Percentiles rank a stretch among this genome's conserved stretches.
phyloP scores from a whole-genome alignment of 2,113 vertebrate genomes.

The Ellobius talpinus region DNA sequence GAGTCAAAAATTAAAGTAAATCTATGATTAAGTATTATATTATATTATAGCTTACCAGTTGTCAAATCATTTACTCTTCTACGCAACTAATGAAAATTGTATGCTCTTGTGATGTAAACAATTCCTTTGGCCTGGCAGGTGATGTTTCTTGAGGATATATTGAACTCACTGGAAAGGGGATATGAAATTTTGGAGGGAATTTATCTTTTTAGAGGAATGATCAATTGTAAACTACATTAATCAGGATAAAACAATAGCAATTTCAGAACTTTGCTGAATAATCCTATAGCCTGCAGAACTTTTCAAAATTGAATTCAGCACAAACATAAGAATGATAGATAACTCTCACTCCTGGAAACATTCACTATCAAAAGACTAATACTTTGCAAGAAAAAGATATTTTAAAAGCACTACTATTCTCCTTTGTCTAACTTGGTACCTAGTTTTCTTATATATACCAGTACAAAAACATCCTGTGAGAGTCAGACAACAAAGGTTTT shows the following conservation, averaged over 20 bases:
- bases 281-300: neutral
- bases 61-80: neutral
- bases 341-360: neutral
- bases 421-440: neutral
- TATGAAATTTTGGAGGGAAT: neutral
- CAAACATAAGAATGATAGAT: constrained; percentile 48
- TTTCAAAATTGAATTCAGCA: constrained; percentile 55
- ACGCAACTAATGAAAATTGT: neutral
- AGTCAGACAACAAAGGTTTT: neutral
- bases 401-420: neutral
- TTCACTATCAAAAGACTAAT: constrained; percentile 30
- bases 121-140: neutral
- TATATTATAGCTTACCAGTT: neutral
- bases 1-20: neutral
- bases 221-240: constrained; percentile 39
- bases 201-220: constrained; percentile 32
- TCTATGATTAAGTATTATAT: neutral
- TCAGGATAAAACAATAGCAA: neutral
- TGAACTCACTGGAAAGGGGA: neutral
- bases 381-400: neutral
- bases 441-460: neutral
- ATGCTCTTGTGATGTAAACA: neutral
- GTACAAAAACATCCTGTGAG: neutral
- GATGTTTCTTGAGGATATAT: neutral
- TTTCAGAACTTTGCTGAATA: constrained; percentile 14